Evolutionary conservation across 2,888 invertebrate genomes (phyloP).

Genomic region (Tipula lateralis): DNA sequence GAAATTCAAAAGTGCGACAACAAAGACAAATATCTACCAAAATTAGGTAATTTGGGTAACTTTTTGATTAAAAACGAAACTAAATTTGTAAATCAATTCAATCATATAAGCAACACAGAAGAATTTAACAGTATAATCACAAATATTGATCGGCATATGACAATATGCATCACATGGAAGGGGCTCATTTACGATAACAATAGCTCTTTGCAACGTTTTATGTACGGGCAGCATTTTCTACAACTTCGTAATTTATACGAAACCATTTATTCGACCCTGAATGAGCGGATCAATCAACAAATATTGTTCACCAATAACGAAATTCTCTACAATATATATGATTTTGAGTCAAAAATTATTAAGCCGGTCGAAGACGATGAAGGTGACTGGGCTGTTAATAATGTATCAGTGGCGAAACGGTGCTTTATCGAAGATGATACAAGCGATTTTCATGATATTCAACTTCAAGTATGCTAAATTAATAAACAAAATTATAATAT

Average conservation of each 20-base stretch:
- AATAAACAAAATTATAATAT: neutral
- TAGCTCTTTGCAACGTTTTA: constrained; percentile 38
- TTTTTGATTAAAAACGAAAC: constrained; percentile 48
- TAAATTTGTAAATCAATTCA: constrained; percentile 41
- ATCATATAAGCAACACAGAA: constrained; percentile 42
- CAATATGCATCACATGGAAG: constrained; percentile 44
- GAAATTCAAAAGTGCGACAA: constrained; percentile 26
- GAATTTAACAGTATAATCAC: constrained; percentile 46
- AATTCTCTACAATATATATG: constrained; percentile 35
- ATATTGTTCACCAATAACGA: constrained; percentile 32
- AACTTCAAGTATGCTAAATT: constrained; percentile 3
- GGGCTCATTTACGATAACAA: constrained; percentile 42
- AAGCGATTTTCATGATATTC: constrained; percentile 25
- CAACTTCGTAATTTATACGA: constrained; percentile 46
- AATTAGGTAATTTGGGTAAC: constrained; percentile 42
- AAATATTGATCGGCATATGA: constrained; percentile 44
- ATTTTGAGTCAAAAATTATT: constrained; percentile 33
- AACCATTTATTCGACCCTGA: constrained; percentile 33
- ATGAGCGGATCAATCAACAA: constrained; percentile 31
- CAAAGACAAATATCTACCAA: constrained; percentile 38
- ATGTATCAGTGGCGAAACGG: constrained; percentile 31
- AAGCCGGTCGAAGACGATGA: constrained; percentile 40
- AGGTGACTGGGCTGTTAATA: constrained; percentile 47
- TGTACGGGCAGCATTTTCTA: constrained; percentile 45
- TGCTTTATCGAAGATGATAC: constrained; percentile 26